Conservation (phyloP, 2,888 invertebrate genomes). For the Tillus elongatus region DNA sequence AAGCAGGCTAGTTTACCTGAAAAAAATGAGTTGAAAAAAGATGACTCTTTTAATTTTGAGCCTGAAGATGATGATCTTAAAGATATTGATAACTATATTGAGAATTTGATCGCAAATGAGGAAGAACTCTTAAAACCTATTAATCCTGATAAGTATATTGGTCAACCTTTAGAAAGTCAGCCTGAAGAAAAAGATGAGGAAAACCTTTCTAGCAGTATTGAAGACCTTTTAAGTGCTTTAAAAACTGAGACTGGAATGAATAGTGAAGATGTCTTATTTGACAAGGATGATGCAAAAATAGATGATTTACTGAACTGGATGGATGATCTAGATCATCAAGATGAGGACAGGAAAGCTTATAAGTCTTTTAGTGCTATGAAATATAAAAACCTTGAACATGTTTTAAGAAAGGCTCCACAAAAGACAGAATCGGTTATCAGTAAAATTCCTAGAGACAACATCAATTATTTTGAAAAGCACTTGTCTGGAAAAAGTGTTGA, state of each 20-base stretch:
- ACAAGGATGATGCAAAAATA: slow-evolving; percentile 35
- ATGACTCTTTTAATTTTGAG: slow-evolving; percentile 38
- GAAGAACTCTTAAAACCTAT: slow-evolving; percentile 39
- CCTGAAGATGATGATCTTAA: slow-evolving; percentile 38
- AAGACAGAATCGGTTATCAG: slow-evolving; percentile 31
- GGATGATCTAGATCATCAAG: slow-evolving; percentile 38
- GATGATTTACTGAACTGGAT: slow-evolving; percentile 41
- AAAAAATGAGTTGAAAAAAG: slow-evolving; percentile 20
- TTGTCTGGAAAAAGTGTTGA: slow-evolving; percentile 32
- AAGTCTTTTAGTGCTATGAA: slow-evolving; percentile 37
- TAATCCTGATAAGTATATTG: slow-evolving; percentile 27
- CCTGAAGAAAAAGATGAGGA: slow-evolving; percentile 23
- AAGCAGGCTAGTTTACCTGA: slow-evolving; percentile 34
- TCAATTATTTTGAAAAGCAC: slow-evolving; percentile 38
- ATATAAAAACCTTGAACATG: slow-evolving; percentile 38
- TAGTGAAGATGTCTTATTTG: slow-evolving; percentile 19
- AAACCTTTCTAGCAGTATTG: slow-evolving; percentile 37
- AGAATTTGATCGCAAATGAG: slow-evolving; percentile 37
- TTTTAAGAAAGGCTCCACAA: slow-evolving; percentile 33
- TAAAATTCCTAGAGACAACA: slow-evolving; percentile 38
- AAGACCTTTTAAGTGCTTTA: slow-evolving; percentile 39
- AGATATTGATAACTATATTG: slow-evolving; percentile 39
- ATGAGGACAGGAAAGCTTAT: slow-evolving; percentile 30
- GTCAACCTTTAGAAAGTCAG: slow-evolving; percentile 14
- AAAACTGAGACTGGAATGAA: slow-evolving; percentile 33